Evolutionary conservation across 2,888 invertebrate species (phyloP).

Genomic region (Rutpela maculata): DNA sequence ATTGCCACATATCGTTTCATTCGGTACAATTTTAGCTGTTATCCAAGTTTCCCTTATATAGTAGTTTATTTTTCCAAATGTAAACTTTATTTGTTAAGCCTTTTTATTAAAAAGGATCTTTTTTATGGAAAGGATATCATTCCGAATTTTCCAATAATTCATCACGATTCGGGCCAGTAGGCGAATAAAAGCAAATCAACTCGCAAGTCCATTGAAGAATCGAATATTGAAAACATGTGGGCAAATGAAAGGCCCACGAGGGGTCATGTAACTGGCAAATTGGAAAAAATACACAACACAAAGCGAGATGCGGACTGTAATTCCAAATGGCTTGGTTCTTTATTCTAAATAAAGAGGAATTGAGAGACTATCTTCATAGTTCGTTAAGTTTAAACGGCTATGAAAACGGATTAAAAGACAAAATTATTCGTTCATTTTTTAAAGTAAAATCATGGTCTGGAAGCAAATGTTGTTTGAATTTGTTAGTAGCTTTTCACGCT

Average conservation of each 20-base stretch:
- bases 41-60: neutral
- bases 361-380: slow-evolving; percentile 16
- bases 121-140: neutral
- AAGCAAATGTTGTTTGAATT: neutral
- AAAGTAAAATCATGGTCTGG: slow-evolving; percentile 4
- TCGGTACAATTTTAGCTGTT: too few relatives aligned
- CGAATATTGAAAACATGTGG: slow-evolving; percentile 7
- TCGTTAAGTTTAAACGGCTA: slow-evolving; percentile 13
- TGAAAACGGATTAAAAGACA: neutral
- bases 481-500: neutral
- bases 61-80: neutral
- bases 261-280: neutral
- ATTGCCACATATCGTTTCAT: too few relatives aligned
- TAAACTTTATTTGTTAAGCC: slow-evolving; percentile 4
- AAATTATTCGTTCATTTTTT: slow-evolving; percentile 16
- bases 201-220: slow-evolving; percentile 3
- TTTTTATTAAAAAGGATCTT: slow-evolving; percentile 1
- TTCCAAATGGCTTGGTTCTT: neutral
- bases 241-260: neutral
- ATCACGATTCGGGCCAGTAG: slow-evolving; percentile 1
- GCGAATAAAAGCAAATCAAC: slow-evolving; percentile 7
- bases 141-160: neutral
- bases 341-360: slow-evolving; percentile 10
- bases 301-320: neutral
- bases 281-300: slow-evolving; percentile 7